These are phyloP conservation scores for Nebria ingens DNA, from an alignment of 1,140 invertebrate genomes.

Conservation along the genomic window DNA sequence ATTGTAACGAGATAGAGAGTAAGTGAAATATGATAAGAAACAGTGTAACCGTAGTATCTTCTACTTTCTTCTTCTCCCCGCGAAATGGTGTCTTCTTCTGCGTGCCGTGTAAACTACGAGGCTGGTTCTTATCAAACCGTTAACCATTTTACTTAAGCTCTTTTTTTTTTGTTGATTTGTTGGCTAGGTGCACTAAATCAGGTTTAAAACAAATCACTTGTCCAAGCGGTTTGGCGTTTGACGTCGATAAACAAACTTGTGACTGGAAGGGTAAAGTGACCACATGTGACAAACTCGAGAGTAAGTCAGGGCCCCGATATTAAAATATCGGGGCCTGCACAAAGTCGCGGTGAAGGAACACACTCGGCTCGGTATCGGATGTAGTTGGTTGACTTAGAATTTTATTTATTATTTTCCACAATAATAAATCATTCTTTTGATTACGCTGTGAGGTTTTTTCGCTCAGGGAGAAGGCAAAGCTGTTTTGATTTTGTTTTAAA, in stretches of 20 bases:
- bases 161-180: conserved; percentile 10
- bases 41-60: neutral
- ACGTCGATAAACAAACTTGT: conserved; percentile 94
- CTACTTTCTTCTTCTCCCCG: neutral
- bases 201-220: conserved; percentile 90
- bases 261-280: conserved; percentile 94
- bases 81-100: neutral
- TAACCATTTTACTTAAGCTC: neutral
- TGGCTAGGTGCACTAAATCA: conserved; percentile 76
- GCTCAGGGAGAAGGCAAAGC: neutral
- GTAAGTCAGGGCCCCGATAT: conserved; percentile 55
- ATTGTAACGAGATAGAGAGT: conserved; percentile 87
- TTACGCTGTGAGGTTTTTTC: no score
- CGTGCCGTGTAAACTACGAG: neutral
- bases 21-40: conserved; percentile 44
- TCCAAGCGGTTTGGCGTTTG: conserved; percentile 88
- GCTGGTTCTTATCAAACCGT: neutral
- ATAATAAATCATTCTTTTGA: no score
- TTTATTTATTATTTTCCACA: neutral
- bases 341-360: conserved; percentile 23
- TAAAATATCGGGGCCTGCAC: no score
- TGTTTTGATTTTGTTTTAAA: neutral
- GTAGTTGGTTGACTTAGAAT: neutral
- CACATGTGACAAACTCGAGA: conserved; percentile 91
- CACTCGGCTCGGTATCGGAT: neutral